Evolutionary conservation across 37 sponge, comb jelly and placozoan genomes (phyloP), one percentile per base, ranked within the genome.

Genomic region (Diacarnus erythraeanus): DNA sequence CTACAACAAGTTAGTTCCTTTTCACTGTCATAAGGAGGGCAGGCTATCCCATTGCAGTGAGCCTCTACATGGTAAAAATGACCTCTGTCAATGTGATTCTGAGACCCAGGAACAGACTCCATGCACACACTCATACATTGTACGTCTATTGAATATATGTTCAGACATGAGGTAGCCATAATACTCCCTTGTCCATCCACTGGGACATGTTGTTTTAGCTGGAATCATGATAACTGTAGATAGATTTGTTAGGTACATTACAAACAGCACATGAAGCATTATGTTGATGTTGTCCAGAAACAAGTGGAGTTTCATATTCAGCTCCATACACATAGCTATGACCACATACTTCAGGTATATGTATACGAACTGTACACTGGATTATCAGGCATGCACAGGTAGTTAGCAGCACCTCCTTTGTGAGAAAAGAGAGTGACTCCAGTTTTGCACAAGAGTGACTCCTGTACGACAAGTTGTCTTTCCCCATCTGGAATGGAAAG

Each of bases 401-500:
- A 79, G 79, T 89, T 83, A 0, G 80, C 63, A 56, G 80, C 84
- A 41, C 90, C 90, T 36, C 5, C 38, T 23, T 74, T 38, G 31
- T 20, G 42, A 38, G 69, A 66, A 6, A 21, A 43, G 17, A 36
- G 69, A 30, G 60, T 40, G 5, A 12, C 6, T 47, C 67, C 77
- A 75, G 71, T 30, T 15, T 4, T 74, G 8, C 54, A 88, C 64
- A 6, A 81, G 77, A 34, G 59, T 63, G 38, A 82, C 51, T 77
- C 74, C 88, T 40, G 41, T 33, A 30, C 82, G 88, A 43, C 88
- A 88, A 20, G 78, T 65, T 2, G 68, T 72, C 42, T 51, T 76
- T 12, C 88, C 88, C 88, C 85, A 88, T 47, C 88, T 69, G 26
- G 77, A n/a, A n/a, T n/a, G n/a, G n/a, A n/a, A n/a, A n/a, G n/a